These are phyloP conservation scores for Marcusenius ussheri DNA, from an alignment of 2,113 vertebrate genomes.

Conservation along the genomic window DNA sequence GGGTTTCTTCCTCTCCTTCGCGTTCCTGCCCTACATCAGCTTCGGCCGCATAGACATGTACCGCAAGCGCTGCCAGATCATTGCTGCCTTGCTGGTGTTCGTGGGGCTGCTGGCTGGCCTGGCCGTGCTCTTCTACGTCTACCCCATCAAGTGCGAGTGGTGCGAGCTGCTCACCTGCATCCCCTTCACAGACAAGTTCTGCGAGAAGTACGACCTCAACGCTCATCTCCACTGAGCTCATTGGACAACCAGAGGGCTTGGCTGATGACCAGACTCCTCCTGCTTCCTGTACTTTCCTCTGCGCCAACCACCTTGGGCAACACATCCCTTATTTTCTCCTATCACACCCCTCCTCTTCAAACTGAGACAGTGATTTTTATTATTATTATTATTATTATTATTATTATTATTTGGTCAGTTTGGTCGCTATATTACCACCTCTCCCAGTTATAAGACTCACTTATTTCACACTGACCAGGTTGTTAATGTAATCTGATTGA, in stretches of 20 bases:
- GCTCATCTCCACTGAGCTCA: conserved; percentile 77
- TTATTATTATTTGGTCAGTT: not conserved
- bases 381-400: not conserved
- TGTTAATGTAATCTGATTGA: not conserved
- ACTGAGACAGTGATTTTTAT: not conserved
- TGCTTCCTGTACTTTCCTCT: not conserved
- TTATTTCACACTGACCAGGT: not conserved
- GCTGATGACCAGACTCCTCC: not conserved
- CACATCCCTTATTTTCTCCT: not conserved
- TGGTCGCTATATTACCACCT: not conserved
- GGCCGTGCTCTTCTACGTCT: conserved; percentile 90
- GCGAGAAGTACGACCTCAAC: conserved; percentile 93
- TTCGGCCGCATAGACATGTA: conserved; percentile 80
- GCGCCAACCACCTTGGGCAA: not conserved
- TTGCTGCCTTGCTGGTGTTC: conserved; percentile 72
- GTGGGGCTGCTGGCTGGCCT: conserved; percentile 74
- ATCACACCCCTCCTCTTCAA: not conserved
- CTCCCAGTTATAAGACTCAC: not conserved
- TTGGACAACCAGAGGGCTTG: not conserved
- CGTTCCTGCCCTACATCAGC: conserved; percentile 95
- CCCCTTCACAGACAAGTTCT: conserved; percentile 99
- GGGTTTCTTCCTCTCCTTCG: conserved; percentile 94
- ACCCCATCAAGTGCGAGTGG: conserved; percentile 91
- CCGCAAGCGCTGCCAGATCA: conserved; percentile 92
- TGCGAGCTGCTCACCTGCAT: conserved; percentile 96